phyloP scores from a whole-genome alignment of 2,797 vertebrate species.

The Nasua narica region DNA sequence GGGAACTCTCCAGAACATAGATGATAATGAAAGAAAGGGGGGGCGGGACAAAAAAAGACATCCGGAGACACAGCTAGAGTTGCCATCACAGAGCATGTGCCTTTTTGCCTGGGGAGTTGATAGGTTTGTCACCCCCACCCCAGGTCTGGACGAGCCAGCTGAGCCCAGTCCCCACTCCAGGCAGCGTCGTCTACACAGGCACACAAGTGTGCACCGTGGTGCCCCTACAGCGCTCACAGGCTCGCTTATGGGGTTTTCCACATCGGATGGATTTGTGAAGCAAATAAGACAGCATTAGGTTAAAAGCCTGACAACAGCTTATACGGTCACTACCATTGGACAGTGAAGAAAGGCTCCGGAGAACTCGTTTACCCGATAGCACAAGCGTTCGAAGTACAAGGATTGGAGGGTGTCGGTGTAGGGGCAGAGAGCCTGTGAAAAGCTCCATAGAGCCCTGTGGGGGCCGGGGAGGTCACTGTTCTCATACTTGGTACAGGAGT shows the following conservation, averaged over 20 bases:
- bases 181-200: rapidly evolving
- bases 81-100: not conserved
- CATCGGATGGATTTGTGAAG: not conserved
- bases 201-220: not conserved
- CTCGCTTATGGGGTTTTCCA: not conserved
- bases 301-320: not conserved
- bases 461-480: not conserved
- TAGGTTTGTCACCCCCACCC: not conserved
- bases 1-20: not conserved
- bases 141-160: not conserved
- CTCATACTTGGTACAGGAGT: not conserved
- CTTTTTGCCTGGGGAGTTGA: not conserved
- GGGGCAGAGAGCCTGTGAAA: not conserved
- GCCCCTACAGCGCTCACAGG: not conserved
- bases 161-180: not conserved
- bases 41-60: not conserved
- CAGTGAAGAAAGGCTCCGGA: not conserved
- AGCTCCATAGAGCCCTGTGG: not conserved
- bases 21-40: not conserved
- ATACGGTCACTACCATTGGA: not conserved
- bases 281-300: not conserved
- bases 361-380: not conserved
- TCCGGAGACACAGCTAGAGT: not conserved
- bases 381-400: not conserved
- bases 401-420: not conserved